phyloP scores from a whole-genome alignment of 2,797 vertebrate genomes.

The Halcyon badia region DNA sequence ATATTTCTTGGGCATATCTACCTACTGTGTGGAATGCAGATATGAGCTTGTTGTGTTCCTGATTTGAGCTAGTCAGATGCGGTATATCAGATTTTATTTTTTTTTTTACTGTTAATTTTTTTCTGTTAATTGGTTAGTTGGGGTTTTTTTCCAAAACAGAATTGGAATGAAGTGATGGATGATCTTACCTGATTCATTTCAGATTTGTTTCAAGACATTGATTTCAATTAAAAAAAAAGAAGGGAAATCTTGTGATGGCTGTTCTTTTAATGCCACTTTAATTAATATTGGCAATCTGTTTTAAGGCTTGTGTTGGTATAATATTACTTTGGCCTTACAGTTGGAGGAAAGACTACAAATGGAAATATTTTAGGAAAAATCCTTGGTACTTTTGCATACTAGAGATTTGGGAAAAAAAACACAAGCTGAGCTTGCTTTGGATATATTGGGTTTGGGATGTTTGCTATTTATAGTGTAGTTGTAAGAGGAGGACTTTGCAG shows the following conservation, averaged over 20 bases:
- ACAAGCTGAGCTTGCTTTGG: neutral
- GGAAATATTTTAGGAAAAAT: conserved; percentile 75
- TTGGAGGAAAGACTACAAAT: conserved; percentile 74
- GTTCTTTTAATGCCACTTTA: neutral
- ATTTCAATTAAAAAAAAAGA: neutral
- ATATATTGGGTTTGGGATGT: neutral
- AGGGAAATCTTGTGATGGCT: accelerated
- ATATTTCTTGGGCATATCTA: neutral
- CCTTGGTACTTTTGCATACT: conserved; percentile 37
- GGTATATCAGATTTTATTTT: neutral
- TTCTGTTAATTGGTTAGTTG: neutral
- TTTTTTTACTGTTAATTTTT: neutral
- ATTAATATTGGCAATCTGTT: neutral
- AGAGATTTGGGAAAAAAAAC: neutral
- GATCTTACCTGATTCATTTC: neutral
- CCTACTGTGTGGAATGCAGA: neutral
- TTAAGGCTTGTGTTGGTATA: conserved; percentile 63
- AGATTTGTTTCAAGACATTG: neutral
- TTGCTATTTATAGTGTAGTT: neutral
- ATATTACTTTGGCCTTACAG: conserved; percentile 73
- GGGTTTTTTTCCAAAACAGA: neutral
- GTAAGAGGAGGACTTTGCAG: neutral
- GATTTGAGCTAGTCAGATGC: neutral
- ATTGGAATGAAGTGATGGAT: neutral
- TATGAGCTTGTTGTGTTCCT: neutral